A percentile compares a stretch with the other conserved stretches of the same genome.
Conservation (phyloP, 1,140 invertebrate species). For the Hyles euphorbiae region DNA sequence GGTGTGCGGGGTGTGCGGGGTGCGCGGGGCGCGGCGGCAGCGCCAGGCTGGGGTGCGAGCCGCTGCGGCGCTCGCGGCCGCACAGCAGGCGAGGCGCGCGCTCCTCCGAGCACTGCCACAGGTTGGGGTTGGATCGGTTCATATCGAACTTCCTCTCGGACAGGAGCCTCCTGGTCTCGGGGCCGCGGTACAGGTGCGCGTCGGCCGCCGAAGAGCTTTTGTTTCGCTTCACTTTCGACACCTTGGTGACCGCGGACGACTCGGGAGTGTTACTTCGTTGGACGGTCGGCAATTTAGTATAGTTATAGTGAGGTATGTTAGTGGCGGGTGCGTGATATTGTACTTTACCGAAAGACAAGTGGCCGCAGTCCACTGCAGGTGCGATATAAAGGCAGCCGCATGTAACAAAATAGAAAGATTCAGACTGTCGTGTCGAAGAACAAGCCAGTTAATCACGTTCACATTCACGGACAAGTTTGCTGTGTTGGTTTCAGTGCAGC, state of each 20-base stretch:
- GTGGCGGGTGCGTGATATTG: slow-evolving; percentile 78
- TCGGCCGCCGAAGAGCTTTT: slow-evolving; percentile 71
- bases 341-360: slow-evolving; percentile 79
- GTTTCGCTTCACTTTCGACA: slow-evolving; percentile 70
- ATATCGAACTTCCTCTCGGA: slow-evolving; percentile 59
- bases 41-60: slow-evolving; percentile 57
- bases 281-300: slow-evolving; percentile 47
- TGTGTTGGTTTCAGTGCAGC: not conserved
- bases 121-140: slow-evolving; percentile 69
- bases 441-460: not conserved
- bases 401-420: slow-evolving; percentile 76
- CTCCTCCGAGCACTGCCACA: slow-evolving; percentile 56
- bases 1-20: slow-evolving; percentile 27
- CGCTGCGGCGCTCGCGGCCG: slow-evolving; percentile 40
- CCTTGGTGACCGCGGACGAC: slow-evolving; percentile 37
- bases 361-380: slow-evolving; percentile 78
- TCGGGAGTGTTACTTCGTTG: slow-evolving; percentile 53
- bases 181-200: slow-evolving; percentile 51
- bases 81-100: slow-evolving; percentile 29
- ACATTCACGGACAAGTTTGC: not conserved
- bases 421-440: slow-evolving; percentile 42
- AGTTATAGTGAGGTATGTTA: slow-evolving; percentile 70
- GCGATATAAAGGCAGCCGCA: slow-evolving; percentile 75
- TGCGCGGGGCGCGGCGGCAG: slow-evolving; percentile 36
- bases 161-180: slow-evolving; percentile 54